Conservation (phyloP, 2,113 vertebrate genomes). For the Micromys minutus region DNA sequence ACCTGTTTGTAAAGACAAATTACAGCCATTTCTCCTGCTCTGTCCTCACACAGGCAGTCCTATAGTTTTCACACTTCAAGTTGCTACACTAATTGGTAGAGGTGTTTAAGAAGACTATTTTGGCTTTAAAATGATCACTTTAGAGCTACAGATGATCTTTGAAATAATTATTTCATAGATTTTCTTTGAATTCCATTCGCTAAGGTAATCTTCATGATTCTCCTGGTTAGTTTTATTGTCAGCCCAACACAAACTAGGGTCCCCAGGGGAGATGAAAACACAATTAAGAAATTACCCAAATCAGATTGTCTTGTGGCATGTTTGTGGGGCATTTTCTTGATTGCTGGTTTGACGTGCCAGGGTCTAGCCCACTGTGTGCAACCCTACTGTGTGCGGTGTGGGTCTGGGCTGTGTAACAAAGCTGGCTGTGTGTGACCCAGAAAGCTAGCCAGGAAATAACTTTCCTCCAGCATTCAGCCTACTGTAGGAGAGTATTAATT, state of each 20-base stretch:
- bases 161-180: slow-evolving; percentile 33
- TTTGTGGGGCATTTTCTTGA: background rate
- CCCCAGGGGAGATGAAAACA: background rate
- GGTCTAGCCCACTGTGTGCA: background rate
- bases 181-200: background rate
- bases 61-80: background rate
- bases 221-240: background rate
- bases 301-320: background rate
- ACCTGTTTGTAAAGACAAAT: background rate
- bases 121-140: background rate
- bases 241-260: background rate
- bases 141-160: background rate
- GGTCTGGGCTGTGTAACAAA: background rate
- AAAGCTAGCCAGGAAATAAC: background rate
- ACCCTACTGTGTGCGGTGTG: background rate
- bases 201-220: background rate
- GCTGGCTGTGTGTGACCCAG: background rate
- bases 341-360: background rate
- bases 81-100: background rate
- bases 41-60: background rate
- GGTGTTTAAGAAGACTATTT: background rate
- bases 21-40: background rate
- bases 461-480: background rate
- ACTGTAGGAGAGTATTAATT: background rate
- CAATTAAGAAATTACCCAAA: background rate